Evolutionary conservation across 1,140 invertebrate species (phyloP).

Genomic region (Danaus melanippus): DNA sequence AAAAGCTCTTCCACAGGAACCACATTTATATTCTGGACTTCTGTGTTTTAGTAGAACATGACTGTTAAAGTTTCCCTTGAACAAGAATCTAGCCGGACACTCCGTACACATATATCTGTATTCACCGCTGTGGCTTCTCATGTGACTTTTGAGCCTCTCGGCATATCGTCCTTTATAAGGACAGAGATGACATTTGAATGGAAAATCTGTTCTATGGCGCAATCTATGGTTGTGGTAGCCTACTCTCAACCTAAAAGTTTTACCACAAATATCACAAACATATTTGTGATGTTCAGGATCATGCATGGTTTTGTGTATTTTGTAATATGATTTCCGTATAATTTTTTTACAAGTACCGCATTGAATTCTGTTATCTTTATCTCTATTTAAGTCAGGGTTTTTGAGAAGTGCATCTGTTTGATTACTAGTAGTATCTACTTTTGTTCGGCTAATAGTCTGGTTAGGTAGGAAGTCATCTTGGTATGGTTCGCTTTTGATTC

Average conservation of each 20-base stretch:
- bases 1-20: slow-evolving; percentile 49
- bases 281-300: slow-evolving; percentile 53
- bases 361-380: slow-evolving; percentile 37
- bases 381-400: slow-evolving; percentile 11
- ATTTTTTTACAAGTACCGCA: slow-evolving; percentile 56
- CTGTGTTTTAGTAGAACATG: slow-evolving; percentile 59
- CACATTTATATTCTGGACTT: slow-evolving; percentile 52
- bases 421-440: too few relatives aligned
- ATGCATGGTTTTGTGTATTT: slow-evolving; percentile 56
- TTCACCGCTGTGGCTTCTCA: slow-evolving; percentile 67
- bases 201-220: slow-evolving; percentile 51
- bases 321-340: slow-evolving; percentile 48
- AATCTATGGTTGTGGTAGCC: slow-evolving; percentile 55
- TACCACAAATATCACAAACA: slow-evolving; percentile 61
- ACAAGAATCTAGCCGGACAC: slow-evolving; percentile 68
- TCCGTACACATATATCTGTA: slow-evolving; percentile 70
- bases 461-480: slow-evolving; percentile 2
- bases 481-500: slow-evolving; percentile 25
- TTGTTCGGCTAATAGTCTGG: too few relatives aligned
- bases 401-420: too few relatives aligned
- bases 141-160: slow-evolving; percentile 61
- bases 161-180: slow-evolving; percentile 52
- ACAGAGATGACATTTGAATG: slow-evolving; percentile 55
- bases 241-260: slow-evolving; percentile 51
- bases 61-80: slow-evolving; percentile 69